These are phyloP conservation scores for Aleiodes testaceus DNA, from an alignment of 2,888 invertebrate species.

Conservation along the genomic window DNA sequence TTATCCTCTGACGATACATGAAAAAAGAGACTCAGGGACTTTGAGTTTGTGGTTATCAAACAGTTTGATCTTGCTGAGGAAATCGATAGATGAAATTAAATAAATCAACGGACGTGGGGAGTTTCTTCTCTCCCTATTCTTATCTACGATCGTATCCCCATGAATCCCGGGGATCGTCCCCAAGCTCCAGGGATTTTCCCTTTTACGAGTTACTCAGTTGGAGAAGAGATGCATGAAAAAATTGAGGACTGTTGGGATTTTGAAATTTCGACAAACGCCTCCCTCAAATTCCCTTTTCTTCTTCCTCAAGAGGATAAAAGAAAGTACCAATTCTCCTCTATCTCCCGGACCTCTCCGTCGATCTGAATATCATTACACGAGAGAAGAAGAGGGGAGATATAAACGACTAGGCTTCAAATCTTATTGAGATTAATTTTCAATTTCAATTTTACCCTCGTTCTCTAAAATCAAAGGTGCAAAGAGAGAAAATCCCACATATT, in stretches of 20 bases:
- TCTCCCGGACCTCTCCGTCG: not conserved
- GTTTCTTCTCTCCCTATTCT: conserved; percentile 35
- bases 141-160: conserved; percentile 63
- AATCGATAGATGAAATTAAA: conserved; percentile 64
- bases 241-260: conserved; percentile 48
- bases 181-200: conserved; percentile 57
- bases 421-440: conserved; percentile 43
- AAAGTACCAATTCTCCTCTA: conserved; percentile 12
- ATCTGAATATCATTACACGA: conserved; percentile 6
- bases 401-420: conserved; percentile 30
- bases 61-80: conserved; percentile 34
- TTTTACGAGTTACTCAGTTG: conserved; percentile 55
- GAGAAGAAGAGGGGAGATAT: not conserved
- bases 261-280: conserved; percentile 58
- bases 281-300: conserved; percentile 20
- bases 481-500: not conserved
- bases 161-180: conserved; percentile 60
- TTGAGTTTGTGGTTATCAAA: conserved; percentile 40
- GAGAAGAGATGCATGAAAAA: conserved; percentile 41
- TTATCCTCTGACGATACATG: not conserved
- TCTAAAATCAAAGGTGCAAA: not conserved
- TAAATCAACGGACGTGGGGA: conserved; percentile 57
- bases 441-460: conserved; percentile 21
- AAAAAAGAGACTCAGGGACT: not conserved
- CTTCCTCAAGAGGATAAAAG: conserved; percentile 12